Conservation (phyloP, 1,140 invertebrate species). For the Acyrthosiphon pisum region DNA sequence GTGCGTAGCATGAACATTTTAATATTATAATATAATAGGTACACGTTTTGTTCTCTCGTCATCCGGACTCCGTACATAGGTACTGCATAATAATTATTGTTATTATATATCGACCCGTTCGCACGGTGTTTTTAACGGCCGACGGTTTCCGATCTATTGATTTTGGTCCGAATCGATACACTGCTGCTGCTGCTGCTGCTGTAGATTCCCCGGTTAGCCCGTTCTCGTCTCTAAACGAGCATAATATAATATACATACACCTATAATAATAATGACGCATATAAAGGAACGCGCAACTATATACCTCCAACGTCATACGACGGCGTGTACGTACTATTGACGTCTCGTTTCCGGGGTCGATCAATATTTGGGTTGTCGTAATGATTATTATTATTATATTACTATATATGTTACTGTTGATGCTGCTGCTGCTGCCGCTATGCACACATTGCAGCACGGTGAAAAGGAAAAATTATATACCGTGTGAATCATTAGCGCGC, state of each 20-base stretch:
- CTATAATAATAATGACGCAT: not conserved
- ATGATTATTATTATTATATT: conserved; percentile 46
- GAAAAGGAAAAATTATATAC: conserved; percentile 18
- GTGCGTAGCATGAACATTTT: not conserved
- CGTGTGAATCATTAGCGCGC: conserved; percentile 53
- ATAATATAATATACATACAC: not conserved
- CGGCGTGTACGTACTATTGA: conserved; percentile 31
- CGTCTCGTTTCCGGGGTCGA: conserved; percentile 55
- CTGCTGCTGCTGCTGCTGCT: no score
- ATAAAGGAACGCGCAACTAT: not conserved
- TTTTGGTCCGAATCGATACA: conserved; percentile 6
- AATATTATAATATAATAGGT: not conserved
- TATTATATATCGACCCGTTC: conserved; percentile 3
- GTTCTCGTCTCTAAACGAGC: not conserved
- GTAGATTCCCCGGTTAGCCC: conserved; percentile 15
- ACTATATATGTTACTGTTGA: not conserved
- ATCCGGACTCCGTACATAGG: not conserved
- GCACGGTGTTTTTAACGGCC: not conserved
- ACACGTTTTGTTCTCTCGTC: not conserved
- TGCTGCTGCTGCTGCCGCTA: not conserved
- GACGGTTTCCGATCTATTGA: conserved; percentile 16
- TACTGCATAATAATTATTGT: not conserved
- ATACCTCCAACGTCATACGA: not conserved
- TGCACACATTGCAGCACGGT: not conserved
- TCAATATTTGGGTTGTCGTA: conserved; percentile 56